Conservation (phyloP, 2,888 invertebrate species). For the Allolobophora icterica region DNA sequence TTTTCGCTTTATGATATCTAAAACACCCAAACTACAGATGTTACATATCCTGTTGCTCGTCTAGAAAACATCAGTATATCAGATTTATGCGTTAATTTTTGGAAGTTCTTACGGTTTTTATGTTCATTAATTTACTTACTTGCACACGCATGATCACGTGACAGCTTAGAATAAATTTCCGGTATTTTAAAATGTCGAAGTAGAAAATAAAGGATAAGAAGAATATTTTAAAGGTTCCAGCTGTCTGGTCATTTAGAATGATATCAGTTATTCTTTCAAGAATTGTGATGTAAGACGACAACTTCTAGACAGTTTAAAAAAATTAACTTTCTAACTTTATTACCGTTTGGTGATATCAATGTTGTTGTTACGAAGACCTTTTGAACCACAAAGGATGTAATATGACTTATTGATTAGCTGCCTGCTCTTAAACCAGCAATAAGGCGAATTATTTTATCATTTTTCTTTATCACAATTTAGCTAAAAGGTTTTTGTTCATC, state of each 20-base stretch:
- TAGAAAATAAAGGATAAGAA: background rate
- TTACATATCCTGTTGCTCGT: too few species aligned
- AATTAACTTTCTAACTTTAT: background rate
- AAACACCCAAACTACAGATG: too few species aligned
- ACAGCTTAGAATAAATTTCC: conserved; percentile 28
- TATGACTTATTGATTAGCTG: background rate
- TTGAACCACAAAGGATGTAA: background rate
- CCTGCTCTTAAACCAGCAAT: background rate
- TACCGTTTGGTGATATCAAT: background rate
- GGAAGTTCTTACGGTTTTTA: background rate
- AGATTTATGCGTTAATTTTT: background rate
- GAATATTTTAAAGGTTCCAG: background rate
- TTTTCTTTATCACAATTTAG: background rate
- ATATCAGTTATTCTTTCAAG: conserved; percentile 39
- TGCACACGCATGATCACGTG: background rate
- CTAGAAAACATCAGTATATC: background rate
- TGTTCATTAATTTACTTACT: background rate
- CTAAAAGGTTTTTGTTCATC: background rate
- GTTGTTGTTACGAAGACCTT: background rate
- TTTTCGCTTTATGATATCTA: too few species aligned
- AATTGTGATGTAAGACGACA: conserved; percentile 35
- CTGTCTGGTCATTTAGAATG: conserved; percentile 19
- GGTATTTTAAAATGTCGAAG: conserved; percentile 27
- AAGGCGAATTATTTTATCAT: background rate
- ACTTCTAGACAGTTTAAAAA: conserved; percentile 13